phyloP scores from a whole-genome alignment of 2,113 vertebrate species.

The Ariopsis seemanni region DNA sequence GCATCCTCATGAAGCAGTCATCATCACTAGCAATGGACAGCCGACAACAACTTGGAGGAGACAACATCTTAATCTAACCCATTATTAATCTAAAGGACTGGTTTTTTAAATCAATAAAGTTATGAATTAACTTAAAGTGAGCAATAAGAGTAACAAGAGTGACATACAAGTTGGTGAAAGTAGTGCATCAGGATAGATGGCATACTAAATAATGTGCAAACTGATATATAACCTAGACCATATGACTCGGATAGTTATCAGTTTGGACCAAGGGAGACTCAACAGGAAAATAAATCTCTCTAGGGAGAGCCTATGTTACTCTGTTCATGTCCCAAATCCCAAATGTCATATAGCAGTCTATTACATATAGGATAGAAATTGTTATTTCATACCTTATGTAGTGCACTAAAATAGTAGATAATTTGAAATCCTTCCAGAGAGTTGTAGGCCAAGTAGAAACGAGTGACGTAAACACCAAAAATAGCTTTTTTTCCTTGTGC shows the following conservation, averaged over 20 bases:
- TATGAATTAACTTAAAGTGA: not conserved
- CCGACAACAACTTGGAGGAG: not conserved
- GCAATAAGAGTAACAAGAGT: not conserved
- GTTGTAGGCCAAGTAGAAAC: slow-evolving; percentile 65
- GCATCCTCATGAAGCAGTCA: too few relatives aligned
- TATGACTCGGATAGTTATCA: not conserved
- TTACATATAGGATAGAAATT: not conserved
- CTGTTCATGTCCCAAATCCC: not conserved
- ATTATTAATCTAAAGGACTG: not conserved
- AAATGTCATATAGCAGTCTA: not conserved
- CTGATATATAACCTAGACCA: not conserved
- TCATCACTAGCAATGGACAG: too few relatives aligned
- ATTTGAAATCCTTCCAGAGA: slow-evolving; percentile 53
- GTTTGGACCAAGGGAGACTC: not conserved
- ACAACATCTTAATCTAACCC: not conserved
- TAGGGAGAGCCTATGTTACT: not conserved
- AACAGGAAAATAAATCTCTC: not conserved
- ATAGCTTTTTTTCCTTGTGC: slow-evolving; percentile 68
- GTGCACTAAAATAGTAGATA: not conserved
- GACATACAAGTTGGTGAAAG: not conserved
- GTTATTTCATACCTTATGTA: not conserved
- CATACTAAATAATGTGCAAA: not conserved
- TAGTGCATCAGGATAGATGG: not conserved
- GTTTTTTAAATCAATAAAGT: not conserved
- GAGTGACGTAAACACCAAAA: slow-evolving; percentile 71